Percentiles rank a stretch among this genome's conserved stretches.
These are phyloP conservation scores for Cephalopholis sonnerati DNA, from an alignment of 2,113 vertebrate genomes.

Conservation along the genomic window DNA sequence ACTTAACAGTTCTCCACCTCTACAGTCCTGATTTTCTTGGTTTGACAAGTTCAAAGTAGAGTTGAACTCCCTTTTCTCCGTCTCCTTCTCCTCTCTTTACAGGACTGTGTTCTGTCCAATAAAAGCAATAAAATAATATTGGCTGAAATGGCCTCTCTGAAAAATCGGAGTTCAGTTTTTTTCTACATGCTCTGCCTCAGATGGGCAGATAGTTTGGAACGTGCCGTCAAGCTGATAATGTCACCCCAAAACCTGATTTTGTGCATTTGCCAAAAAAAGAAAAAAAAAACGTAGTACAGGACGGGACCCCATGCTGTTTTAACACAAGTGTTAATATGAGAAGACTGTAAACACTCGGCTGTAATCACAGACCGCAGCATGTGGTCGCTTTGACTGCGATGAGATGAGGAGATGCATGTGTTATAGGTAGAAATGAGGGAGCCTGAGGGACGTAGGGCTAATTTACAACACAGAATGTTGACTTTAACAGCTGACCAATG, in stretches of 20 bases:
- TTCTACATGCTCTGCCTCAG: not conserved
- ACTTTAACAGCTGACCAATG: slow-evolving; percentile 46
- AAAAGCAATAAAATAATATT: slow-evolving; percentile 24
- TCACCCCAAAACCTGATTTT: slow-evolving; percentile 1
- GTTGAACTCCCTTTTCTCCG: not conserved
- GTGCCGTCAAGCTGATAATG: slow-evolving; percentile 1
- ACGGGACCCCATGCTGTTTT: slow-evolving; percentile 80
- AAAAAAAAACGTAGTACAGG: slow-evolving; percentile 28
- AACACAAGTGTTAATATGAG: slow-evolving; percentile 82
- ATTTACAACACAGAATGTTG: slow-evolving; percentile 45
- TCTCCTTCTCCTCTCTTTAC: slow-evolving; percentile 16
- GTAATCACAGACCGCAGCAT: slow-evolving; percentile 70
- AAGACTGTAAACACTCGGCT: slow-evolving; percentile 81
- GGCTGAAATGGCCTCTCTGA: not conserved
- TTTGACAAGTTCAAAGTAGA: slow-evolving; percentile 7
- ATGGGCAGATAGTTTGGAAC: not conserved
- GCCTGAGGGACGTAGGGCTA: slow-evolving; percentile 24
- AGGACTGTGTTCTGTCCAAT: not conserved
- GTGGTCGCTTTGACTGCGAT: slow-evolving; percentile 50
- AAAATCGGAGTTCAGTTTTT: slow-evolving; percentile 8
- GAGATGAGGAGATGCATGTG: slow-evolving; percentile 61
- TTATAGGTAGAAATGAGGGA: slow-evolving; percentile 56
- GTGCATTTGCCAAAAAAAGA: slow-evolving; percentile 19
- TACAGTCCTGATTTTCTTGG: slow-evolving; percentile 5
- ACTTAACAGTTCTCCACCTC: not conserved